Conservation (phyloP, 37 sponge, comb jelly and placozoan species). For the Agelas oroides region DNA sequence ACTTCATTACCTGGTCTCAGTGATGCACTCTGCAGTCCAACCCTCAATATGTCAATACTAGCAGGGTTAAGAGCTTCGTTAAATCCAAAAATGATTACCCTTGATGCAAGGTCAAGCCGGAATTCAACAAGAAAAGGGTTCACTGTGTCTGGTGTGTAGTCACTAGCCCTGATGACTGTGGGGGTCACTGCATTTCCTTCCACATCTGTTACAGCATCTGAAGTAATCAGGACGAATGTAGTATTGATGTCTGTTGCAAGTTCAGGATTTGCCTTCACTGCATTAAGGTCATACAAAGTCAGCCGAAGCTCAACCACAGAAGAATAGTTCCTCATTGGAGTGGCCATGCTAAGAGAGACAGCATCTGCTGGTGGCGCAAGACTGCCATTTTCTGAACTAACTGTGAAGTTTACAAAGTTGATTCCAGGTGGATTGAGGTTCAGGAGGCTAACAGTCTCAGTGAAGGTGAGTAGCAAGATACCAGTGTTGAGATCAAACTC, state of each 20-base stretch:
- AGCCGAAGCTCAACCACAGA: conserved; percentile 44
- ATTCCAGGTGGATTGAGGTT: conserved; percentile 68
- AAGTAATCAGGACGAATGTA: conserved; percentile 58
- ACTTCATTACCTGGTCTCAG: conserved; percentile 21
- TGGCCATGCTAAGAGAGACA: conserved; percentile 68
- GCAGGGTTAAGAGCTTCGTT: conserved; percentile 68
- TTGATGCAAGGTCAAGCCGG: conserved; percentile 51
- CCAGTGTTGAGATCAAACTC: conserved; percentile 73
- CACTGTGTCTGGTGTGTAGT: conserved; percentile 47
- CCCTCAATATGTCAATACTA: conserved; percentile 51
- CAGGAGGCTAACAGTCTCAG: conserved; percentile 78
- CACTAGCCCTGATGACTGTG: conserved; percentile 15
- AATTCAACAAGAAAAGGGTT: conserved; percentile 64
- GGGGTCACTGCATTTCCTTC: conserved; percentile 58
- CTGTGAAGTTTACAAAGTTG: conserved; percentile 54
- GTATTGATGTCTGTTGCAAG: conserved; percentile 68
- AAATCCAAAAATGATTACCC: conserved; percentile 67
- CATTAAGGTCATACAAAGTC: conserved; percentile 69
- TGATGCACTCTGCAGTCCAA: conserved; percentile 31
- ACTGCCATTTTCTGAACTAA: not conserved
- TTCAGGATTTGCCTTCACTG: conserved; percentile 63
- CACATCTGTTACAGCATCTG: conserved; percentile 67
- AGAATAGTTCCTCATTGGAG: conserved; percentile 58
- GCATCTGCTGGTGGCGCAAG: conserved; percentile 12
- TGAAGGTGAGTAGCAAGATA: conserved; percentile 60